Evolutionary conservation across 2,888 invertebrate species (phyloP).

Genomic region (Tetranychus truncatus): DNA sequence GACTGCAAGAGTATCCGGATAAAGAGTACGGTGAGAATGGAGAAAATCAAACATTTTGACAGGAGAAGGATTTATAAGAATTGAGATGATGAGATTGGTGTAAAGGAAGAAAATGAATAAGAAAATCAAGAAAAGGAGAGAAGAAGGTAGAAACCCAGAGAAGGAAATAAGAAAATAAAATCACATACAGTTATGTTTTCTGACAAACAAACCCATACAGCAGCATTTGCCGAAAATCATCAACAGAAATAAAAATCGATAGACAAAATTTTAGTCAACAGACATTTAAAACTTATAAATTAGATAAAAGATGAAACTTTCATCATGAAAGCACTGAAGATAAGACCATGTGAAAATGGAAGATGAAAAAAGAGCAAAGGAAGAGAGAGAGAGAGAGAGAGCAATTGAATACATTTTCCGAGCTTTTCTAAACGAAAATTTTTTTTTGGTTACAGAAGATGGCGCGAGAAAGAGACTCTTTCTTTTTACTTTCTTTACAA

Average conservation of each 20-base stretch:
- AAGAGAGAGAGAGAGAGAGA: too few species aligned
- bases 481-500: too few species aligned
- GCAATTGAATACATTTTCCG: too few species aligned
- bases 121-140: background rate
- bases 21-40: conserved; percentile 4
- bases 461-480: too few species aligned
- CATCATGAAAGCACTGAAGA: background rate
- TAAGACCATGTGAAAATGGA: background rate
- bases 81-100: background rate
- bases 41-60: background rate
- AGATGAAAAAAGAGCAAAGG: background rate
- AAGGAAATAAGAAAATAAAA: background rate
- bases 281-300: background rate
- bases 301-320: background rate
- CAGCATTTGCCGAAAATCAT: conserved; percentile 1
- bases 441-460: too few species aligned
- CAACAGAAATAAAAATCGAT: background rate
- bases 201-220: background rate
- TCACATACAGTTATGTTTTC: background rate
- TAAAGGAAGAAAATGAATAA: background rate
- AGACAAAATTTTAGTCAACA: background rate
- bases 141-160: background rate
- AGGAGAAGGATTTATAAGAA: background rate
- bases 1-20: conserved; percentile 30
- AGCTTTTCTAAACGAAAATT: too few species aligned